Conservation (phyloP, 2,113 vertebrate species). For the Ciconia boyciana region DNA sequence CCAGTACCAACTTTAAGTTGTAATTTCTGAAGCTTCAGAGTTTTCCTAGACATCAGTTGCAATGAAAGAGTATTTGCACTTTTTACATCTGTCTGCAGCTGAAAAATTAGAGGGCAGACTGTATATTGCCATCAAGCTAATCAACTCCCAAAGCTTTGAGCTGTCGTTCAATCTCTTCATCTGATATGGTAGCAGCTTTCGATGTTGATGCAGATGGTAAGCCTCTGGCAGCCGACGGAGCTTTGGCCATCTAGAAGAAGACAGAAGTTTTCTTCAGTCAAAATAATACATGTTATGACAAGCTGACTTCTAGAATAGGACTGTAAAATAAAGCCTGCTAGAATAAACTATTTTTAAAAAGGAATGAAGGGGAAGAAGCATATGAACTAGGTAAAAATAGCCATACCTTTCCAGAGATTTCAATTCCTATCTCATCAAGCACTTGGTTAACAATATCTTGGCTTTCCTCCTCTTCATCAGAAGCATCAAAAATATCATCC, state of each 20-base stretch:
- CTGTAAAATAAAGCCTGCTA: neutral
- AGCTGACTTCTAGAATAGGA: neutral
- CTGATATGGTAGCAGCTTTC: constrained; percentile 84
- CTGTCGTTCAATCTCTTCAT: constrained; percentile 96
- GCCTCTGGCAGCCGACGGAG: constrained; percentile 86
- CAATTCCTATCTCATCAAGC: constrained; percentile 97
- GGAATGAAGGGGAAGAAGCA: neutral
- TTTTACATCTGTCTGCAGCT: neutral
- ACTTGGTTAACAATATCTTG: constrained; percentile 98
- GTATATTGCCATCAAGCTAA: constrained; percentile 61
- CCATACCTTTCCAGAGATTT: constrained; percentile 94
- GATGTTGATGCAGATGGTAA: constrained; percentile 84
- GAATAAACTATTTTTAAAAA: neutral
- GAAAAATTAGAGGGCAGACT: constrained; percentile 20
- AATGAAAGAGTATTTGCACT: constrained; percentile 49
- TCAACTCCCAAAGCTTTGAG: constrained; percentile 94
- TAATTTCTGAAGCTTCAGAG: constrained; percentile 26
- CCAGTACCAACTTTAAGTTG: constrained; percentile 16
- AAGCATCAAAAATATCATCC: constrained; percentile 95
- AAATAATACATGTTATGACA: neutral
- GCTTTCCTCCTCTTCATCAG: constrained; percentile 96
- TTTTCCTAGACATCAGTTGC: constrained; percentile 52
- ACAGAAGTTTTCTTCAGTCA: neutral
- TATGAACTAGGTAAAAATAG: neutral
- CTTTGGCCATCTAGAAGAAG: constrained; percentile 88